Base-by-base conservation (phyloP, 2,797 vertebrate species). In the Meriones psammophilus region DNA sequence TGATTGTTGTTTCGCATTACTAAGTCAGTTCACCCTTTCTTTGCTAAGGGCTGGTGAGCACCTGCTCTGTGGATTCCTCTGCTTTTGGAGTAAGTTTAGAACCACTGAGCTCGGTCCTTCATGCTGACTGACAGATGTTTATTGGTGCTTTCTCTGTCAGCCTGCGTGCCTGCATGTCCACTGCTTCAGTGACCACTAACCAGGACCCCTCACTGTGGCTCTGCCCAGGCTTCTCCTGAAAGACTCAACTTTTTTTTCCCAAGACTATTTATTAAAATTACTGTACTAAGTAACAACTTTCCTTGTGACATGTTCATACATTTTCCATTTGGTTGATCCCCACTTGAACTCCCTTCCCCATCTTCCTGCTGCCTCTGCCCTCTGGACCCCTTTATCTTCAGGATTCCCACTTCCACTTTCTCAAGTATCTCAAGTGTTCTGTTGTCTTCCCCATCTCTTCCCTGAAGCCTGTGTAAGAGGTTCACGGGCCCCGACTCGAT, bases 1-100 rank as follows among this genome's bases (percentile, higher is more conserved):
- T 84, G 39, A 60, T 46, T 89, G n/a, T 68, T 90, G 7, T 89
- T 94, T 90, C 93, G 71, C 17, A 62, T 56, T 39, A 17, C 62
- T 85, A n/a, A n/a, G 54, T 77, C 76, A 30, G 8, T 69, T 78
- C 84, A 22, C 4, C 14, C 15, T 60, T 33, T 62, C 81, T 66
- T 33, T 30, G 12, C 20, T 1, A 28, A 3, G 4, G 39, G 10
- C 20, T 14, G 10, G 1, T 9, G 26, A n/a, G 42, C 64, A 15
- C 85, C 91, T 88, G 46, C 13, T 71, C 66, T 26, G 36, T 50
- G 56, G 62, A 30, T 30, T 54, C 90, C 30, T 64, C 74, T 88
- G 17, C 58, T 89, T 95, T 60, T 85, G 46, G 39, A 28, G 30
- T 74, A 54, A 46, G 58, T 87, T 26, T 95, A 42, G 24, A 42